Evolutionary conservation across 2,113 vertebrate genomes (phyloP), one percentile per base, ranked within the genome.

Genomic region (Paralichthys olivaceus): DNA sequence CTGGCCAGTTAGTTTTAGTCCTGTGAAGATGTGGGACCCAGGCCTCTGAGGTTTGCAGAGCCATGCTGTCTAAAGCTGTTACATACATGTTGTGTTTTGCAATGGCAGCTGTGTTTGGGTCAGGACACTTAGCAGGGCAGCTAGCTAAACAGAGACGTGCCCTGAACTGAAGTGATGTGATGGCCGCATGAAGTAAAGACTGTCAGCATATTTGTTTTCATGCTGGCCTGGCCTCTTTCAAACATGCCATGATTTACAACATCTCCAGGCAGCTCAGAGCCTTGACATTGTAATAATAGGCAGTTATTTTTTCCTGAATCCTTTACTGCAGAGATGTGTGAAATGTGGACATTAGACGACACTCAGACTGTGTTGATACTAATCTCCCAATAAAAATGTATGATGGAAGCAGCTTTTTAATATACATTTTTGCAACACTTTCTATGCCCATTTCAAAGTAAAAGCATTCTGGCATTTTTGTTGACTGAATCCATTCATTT

Each of bases 81-180:
- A 8, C 63, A 67, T 26, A 26, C 20, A 6, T 34, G 51, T 19
- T 13, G 5, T 78, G 77, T 86, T 86, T 83, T 80, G 43, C 56
- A 28, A 22, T 20, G 58, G 64, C 79, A 69, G 79, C 79, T 80
- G 84, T 51, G 84, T 80, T 72, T 59, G 47, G 72, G 63, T 80
- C 65, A 69, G 28, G 53, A 79, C 65, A 29, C 61, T 19, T 49
- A 63, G 72, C 75, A 47, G 53, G 72, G 53, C 56, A n/a, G 71
- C 47, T 45, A 2, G 13, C 74, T 43, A 29, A 74, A 74, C 72
- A 64, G 22, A 17, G 25, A 17, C 29, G 62, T 17, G 17, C 57
- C 8, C 25, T 26, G 55, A 53, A 20, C 56, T 8, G 55, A 54
- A 28, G 4, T 19, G 75, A 61, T 72, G 34, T 9, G 59, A 56